Evolutionary conservation across 1,140 invertebrate genomes (phyloP), one percentile per base, ranked within the genome.

Genomic region (Lasaia peninsularis): DNA sequence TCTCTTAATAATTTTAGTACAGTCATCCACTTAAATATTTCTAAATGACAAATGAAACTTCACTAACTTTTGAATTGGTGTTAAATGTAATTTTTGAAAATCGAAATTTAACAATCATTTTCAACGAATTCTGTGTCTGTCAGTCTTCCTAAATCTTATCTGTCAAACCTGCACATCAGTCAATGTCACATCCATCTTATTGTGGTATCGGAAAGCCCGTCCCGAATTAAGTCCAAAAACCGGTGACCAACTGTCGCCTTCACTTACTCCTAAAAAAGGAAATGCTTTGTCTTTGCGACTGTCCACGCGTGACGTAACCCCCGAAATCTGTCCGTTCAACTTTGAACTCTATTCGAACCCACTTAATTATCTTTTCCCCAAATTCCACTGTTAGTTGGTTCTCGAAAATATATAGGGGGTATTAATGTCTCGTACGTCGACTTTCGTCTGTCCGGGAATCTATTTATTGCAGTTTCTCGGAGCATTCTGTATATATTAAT

Each of bases 141-240:
- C 40, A 44, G 18, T 21, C 40, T 44, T 21, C 40, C 57, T 55
- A 55, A 55, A 55, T 55, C 63, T 62, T 65, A 62, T 64, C 60
- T 66, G 67, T 62, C 68, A 56, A 69, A 44, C 52, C 49, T 52
- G 65, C 65, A 59, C 78, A 78, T 81, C 70, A 67, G 65, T 80
- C 78, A 79, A 72, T 72, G 78, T 81, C 78, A 74, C 50, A 57
- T 34, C 52, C 48, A 50, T 56, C 58, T 62, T 60, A 67, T 67
- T 67, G 65, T 65, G 62, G 62, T 58, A 67, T 67, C 58, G 63
- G 58, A 68, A 62, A 57, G 60, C 64, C 49, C 18, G 58, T 77
- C 68, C 64, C 70, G 68, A 83, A 81, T 83, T 79, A 75, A 83
- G 79, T 67, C 67, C 78, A 73, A 75, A 80, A 81, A 68, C 74